Evolutionary conservation across 2,888 invertebrate genomes (phyloP).

Genomic region (Machimus rusticus): DNA sequence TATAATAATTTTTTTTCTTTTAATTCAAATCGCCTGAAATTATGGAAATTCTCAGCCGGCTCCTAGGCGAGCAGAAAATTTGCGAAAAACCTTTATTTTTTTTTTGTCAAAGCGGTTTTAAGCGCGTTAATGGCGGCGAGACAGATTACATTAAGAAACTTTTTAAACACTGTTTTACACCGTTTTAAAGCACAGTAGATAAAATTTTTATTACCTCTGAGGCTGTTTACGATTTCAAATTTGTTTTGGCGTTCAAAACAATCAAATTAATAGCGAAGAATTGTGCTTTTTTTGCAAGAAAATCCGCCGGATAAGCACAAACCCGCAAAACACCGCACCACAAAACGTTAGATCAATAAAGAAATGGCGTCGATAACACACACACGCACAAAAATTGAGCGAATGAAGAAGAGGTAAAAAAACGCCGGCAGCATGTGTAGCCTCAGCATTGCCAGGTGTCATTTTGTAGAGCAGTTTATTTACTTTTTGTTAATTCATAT

Average conservation of each 20-base stretch:
- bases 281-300: not conserved
- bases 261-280: not conserved
- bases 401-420: not conserved
- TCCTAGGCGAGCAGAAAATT: not conserved
- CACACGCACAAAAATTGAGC: no score
- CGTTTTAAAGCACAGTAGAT: not conserved
- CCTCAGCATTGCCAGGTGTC: not conserved
- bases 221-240: not conserved
- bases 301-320: not conserved
- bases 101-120: not conserved
- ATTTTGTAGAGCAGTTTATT: not conserved
- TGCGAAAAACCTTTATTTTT: not conserved
- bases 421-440: not conserved
- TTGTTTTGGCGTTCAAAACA: not conserved
- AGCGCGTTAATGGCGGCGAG: not conserved
- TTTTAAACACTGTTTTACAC: not conserved
- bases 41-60: not conserved
- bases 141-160: not conserved
- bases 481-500: not conserved
- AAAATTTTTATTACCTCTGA: not conserved
- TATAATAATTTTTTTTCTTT: not conserved
- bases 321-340: not conserved
- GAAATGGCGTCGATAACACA: not conserved
- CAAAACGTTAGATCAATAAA: not conserved
- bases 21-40: not conserved